These are phyloP conservation scores for Paradisaea rubra DNA, from an alignment of 2,113 vertebrate species.

Conservation along the genomic window DNA sequence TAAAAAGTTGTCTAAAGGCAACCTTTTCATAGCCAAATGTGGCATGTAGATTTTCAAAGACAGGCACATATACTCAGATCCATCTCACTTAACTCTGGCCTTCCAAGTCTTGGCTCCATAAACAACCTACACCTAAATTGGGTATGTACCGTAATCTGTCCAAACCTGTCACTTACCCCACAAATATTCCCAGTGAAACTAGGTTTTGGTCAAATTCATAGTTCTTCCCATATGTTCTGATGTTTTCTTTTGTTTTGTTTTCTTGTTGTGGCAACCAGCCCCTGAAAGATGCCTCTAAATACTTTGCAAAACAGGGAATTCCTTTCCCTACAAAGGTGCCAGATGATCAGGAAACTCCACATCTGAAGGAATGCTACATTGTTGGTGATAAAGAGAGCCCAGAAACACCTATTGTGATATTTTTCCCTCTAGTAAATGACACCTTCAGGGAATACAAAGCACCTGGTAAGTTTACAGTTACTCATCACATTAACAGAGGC, in stretches of 20 bases:
- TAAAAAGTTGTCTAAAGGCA: background rate
- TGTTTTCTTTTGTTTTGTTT: background rate
- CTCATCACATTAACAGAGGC: background rate
- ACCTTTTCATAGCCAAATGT: background rate
- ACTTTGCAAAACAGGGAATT: conserved; percentile 69
- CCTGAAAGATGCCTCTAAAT: conserved; percentile 72
- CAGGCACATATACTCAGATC: background rate
- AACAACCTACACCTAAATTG: background rate
- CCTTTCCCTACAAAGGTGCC: conserved; percentile 68
- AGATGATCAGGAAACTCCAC: conserved; percentile 48
- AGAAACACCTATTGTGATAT: conserved; percentile 66
- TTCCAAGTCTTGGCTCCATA: background rate
- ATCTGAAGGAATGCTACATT: conserved; percentile 76
- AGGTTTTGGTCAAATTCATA: background rate
- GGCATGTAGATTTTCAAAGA: background rate
- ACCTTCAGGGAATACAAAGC: conserved; percentile 78
- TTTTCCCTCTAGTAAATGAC: conserved; percentile 74
- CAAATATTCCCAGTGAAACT: background rate
- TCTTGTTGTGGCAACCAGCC: conserved; percentile 35
- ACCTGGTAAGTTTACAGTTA: conserved; percentile 65
- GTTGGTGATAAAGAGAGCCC: conserved; percentile 58
- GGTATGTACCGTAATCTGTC: background rate
- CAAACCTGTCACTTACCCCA: background rate
- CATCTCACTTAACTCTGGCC: background rate
- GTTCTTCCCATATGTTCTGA: background rate